Evolutionary conservation across 2,797 vertebrate species (phyloP), one percentile per base, ranked within the genome.

Genomic region (Danio albolineatus): DNA sequence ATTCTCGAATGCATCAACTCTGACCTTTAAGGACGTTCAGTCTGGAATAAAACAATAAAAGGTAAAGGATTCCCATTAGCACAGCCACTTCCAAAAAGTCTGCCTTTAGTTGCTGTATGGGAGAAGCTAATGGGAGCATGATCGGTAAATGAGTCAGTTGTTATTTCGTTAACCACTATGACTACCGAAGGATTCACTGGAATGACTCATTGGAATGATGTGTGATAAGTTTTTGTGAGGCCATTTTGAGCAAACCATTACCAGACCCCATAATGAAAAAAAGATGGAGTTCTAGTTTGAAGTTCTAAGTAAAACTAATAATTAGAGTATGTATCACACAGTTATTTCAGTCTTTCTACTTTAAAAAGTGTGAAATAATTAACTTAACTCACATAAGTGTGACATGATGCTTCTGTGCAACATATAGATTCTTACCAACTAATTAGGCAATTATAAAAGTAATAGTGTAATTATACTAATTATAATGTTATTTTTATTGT

Each of bases 11-110:
- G 62, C 59, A 80, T 76, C 56, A 57, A 46, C 56, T 80, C 53
- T 56, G 66, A 76, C 73, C 59, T 64, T 71, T 38, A 57, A 76
- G 10, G 80, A 65, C 44, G 43, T 59, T 57, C 28, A 36, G 53
- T 12, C 36, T 14, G 36, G 21, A 12, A 16, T 54, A 76, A 56
- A 62, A 76, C 21, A 19, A 17, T 28, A 54, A 44, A 76, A 44
- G 4, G 54, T 46, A 43, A 44, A 64, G 41, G 17, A 57, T 59
- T 67, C 9, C 8, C 7, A 69, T 69, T 59, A 69, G 53, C 64
- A 38, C 8, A 13, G 39, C 38, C 13, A 9, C 21, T 17, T 49
- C 14, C 12, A 4, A 19, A 51, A 75, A 53, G 16, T 10, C 17
- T 44, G 49, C 19, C 13, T 48, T 19, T 46, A 19, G 43, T 16